phyloP scores from a whole-genome alignment of 2,888 invertebrate genomes.

The Nysson spinosus region DNA sequence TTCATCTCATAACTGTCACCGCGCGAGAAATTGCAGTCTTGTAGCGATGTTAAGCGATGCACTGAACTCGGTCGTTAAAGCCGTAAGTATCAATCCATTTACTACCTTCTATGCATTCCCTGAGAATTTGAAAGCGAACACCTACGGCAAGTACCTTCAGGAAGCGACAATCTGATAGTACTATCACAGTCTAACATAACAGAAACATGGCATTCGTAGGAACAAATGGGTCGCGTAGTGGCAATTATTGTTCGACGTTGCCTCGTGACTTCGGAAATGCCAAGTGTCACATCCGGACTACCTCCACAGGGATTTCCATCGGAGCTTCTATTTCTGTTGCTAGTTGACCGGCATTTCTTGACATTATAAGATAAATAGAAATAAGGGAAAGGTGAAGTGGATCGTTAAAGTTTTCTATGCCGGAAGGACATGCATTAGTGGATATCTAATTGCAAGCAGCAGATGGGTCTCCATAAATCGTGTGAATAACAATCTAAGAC shows the following conservation, averaged over 20 bases:
- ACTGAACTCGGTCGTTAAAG: not conserved
- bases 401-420: too few species aligned
- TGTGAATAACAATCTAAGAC: too few species aligned
- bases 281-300: slow-evolving; percentile 30
- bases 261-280: slow-evolving; percentile 38
- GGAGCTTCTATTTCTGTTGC: slow-evolving; percentile 15
- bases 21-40: too few species aligned
- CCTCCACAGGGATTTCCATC: slow-evolving; percentile 22
- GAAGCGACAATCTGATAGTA: not conserved
- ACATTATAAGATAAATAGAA: slow-evolving; percentile 3
- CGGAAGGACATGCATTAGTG: too few species aligned
- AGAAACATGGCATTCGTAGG: slow-evolving; percentile 19
- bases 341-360: not conserved
- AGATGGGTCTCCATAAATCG: too few species aligned
- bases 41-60: not conserved
- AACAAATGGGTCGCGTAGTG: slow-evolving; percentile 36
- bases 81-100: not conserved
- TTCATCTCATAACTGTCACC: too few species aligned
- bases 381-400: slow-evolving; percentile 4
- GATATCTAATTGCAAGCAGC: too few species aligned
- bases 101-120: not conserved
- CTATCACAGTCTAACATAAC: not conserved
- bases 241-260: slow-evolving; percentile 23
- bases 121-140: slow-evolving; percentile 5
- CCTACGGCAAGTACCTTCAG: not conserved